Conservation (phyloP, 2,113 vertebrate genomes). For the Silurus asotus region DNA sequence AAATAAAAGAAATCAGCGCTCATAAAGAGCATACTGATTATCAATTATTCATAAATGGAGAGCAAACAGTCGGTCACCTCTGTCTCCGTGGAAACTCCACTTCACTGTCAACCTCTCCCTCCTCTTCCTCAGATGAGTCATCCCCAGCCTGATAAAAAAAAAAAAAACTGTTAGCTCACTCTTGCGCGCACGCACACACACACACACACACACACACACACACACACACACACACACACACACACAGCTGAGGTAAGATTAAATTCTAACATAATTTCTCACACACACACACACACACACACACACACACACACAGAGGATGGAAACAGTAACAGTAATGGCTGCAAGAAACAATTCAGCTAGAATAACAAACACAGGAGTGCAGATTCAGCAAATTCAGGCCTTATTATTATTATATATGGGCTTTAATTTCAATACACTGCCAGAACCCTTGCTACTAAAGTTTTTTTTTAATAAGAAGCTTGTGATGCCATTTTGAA, state of each 20-base stretch:
- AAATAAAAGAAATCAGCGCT: background rate
- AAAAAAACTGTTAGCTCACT: slow-evolving; percentile 43
- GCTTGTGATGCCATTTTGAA: background rate
- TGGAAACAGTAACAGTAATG: background rate
- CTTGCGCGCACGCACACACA: background rate
- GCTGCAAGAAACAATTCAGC: background rate
- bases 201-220: background rate
- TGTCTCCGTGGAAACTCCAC: slow-evolving; percentile 97
- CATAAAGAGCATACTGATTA: slow-evolving; percentile 1
- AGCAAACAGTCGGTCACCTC: slow-evolving; percentile 80
- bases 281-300: slow-evolving; percentile 14
- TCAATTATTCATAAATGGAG: slow-evolving; percentile 40
- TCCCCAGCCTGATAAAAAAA: slow-evolving; percentile 80
- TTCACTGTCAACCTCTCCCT: slow-evolving; percentile 98
- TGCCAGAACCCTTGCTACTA: background rate
- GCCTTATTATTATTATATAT: background rate
- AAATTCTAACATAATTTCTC: background rate
- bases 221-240: background rate
- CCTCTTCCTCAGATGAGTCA: slow-evolving; percentile 97
- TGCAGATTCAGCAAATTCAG: background rate
- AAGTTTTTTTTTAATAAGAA: background rate
- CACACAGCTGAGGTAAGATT: background rate
- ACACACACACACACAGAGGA: slow-evolving; percentile 8
- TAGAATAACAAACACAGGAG: background rate
- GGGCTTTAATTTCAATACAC: background rate